Conservation (phyloP, 2,797 vertebrate species). For the Aldrovandia affinis region DNA sequence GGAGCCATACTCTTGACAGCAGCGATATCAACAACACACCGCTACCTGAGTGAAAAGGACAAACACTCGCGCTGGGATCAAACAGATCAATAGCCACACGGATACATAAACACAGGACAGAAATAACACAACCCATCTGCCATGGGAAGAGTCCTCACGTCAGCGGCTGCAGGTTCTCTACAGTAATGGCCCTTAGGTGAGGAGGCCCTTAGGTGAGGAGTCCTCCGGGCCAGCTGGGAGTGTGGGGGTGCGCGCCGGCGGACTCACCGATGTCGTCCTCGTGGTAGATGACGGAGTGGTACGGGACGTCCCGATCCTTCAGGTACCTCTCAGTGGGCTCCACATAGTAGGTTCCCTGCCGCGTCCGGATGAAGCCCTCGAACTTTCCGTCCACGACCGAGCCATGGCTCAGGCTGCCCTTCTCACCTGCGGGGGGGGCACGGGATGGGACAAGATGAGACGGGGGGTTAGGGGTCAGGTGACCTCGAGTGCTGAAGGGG, state of each 20-base stretch:
- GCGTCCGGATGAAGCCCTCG: slow-evolving; percentile 95
- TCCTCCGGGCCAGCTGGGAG: too few relatives aligned
- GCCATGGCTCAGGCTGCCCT: slow-evolving; percentile 90
- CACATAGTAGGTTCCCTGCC: slow-evolving; percentile 90
- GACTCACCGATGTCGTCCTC: slow-evolving; percentile 97
- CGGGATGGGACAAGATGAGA: neutral
- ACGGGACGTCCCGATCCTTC: slow-evolving; percentile 85
- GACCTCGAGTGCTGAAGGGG: neutral
- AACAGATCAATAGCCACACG: neutral
- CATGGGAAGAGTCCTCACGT: neutral
- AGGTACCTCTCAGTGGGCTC: slow-evolving; percentile 93
- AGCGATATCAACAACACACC: neutral
- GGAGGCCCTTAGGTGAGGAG: too few relatives aligned
- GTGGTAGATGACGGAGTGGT: slow-evolving; percentile 98
- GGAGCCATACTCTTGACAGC: neutral
- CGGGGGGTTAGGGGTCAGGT: neutral
- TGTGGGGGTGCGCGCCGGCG: neutral
- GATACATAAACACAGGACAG: neutral
- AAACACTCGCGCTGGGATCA: neutral
- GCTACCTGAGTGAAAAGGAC: neutral
- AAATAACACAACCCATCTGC: neutral
- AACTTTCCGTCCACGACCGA: slow-evolving; percentile 92
- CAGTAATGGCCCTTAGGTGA: too few relatives aligned
- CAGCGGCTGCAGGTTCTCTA: too few relatives aligned
- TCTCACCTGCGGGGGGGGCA: slow-evolving; percentile 83